A percentile compares a stretch with the other conserved stretches of the same genome.
These are phyloP conservation scores for Synanthedon andrenaeformis DNA, from an alignment of 2,888 invertebrate genomes.

Conservation along the genomic window DNA sequence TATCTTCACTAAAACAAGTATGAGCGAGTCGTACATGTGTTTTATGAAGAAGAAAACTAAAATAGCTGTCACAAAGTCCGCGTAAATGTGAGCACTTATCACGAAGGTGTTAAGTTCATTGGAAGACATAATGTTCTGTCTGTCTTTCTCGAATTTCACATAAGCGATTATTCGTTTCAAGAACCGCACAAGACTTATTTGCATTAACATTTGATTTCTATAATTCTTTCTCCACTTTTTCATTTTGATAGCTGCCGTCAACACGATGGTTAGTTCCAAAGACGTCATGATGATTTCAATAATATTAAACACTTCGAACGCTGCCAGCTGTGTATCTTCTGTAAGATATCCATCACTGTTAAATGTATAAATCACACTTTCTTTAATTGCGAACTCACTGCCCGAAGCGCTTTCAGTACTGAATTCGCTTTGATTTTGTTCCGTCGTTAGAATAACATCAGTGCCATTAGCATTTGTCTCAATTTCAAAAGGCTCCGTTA, in stretches of 20 bases:
- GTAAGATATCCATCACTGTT: background rate
- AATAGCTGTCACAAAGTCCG: conserved; percentile 49
- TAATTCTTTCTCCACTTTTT: conserved; percentile 52
- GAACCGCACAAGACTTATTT: conserved; percentile 46
- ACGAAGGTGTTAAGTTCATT: conserved; percentile 14
- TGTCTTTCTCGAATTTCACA: conserved; percentile 27
- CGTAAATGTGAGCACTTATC: conserved; percentile 34
- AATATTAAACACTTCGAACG: conserved; percentile 37
- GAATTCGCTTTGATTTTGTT: background rate
- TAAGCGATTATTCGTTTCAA: conserved; percentile 40
- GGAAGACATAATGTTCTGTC: conserved; percentile 11
- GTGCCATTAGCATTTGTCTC: background rate
- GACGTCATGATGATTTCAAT: conserved; percentile 51
- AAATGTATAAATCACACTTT: conserved; percentile 8
- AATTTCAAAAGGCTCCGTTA: background rate
- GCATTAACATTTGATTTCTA: conserved; percentile 59
- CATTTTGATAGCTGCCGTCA: conserved; percentile 41
- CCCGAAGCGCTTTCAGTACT: background rate
- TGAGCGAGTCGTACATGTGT: conserved; percentile 55
- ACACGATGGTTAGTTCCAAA: conserved; percentile 39
- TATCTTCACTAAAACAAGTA: conserved; percentile 48
- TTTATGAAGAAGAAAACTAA: conserved; percentile 53
- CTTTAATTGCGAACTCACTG: conserved; percentile 6
- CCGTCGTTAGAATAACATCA: background rate
- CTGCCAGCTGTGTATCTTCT: background rate